Evolutionary conservation across 2,797 vertebrate species (phyloP).

Genomic region (Artibeus lituratus): DNA sequence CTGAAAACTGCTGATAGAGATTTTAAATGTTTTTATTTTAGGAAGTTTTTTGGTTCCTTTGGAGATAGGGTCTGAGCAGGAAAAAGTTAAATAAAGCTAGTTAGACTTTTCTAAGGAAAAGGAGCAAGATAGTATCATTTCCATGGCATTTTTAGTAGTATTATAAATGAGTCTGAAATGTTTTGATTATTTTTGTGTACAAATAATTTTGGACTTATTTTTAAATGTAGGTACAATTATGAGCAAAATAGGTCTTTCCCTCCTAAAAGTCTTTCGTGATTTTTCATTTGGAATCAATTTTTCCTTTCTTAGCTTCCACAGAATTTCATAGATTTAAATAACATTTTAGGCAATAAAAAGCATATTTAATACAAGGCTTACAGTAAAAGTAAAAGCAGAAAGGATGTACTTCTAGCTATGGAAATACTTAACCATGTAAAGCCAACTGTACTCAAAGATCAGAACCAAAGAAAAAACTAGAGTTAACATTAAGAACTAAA

Average conservation of each 20-base stretch:
- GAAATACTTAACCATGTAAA: background rate
- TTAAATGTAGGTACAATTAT: background rate
- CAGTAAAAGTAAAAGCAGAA: background rate
- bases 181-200: background rate
- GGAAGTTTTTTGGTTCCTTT: background rate
- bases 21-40: constrained; percentile 8
- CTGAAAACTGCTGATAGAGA: background rate
- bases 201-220: background rate
- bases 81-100: background rate
- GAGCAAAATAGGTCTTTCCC: background rate
- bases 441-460: background rate
- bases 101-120: background rate
- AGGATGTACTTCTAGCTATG: background rate
- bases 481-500: background rate
- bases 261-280: background rate
- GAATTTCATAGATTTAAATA: background rate
- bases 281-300: background rate
- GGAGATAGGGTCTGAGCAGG: background rate
- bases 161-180: background rate
- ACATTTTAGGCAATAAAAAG: background rate
- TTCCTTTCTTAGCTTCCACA: background rate
- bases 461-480: background rate
- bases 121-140: background rate
- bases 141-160: background rate
- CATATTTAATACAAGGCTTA: background rate